Evolutionary conservation across 2,888 invertebrate species (phyloP), one percentile per base, ranked within the genome.

Genomic region (Phaedon cochleariae): DNA sequence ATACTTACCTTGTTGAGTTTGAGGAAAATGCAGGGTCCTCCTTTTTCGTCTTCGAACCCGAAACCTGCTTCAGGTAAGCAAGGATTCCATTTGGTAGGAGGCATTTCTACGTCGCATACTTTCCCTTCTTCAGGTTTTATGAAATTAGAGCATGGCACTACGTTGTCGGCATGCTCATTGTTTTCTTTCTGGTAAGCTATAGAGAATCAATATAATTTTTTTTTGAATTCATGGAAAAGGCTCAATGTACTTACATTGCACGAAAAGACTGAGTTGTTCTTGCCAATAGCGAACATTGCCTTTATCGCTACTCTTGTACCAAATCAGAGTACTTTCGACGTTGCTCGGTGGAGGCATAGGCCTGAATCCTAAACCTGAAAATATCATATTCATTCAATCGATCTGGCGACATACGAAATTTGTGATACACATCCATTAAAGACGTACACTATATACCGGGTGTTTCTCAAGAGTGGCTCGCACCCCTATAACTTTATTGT

Each of bases 251-350:
- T 89, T 86, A 96, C 96, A 86, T 80, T 89, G 85, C 72, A 97
- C 86, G 84, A 93, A 96, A 54, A 86, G 85, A 74, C 91, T 89
- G 75, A 96, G 87, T 83, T 92, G 90, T 59, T 87, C 85, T 73
- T 91, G 90, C 95, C 95, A 96, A 80, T 91, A 90, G 76, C 90
- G 87, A 79, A 90, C 91, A 82, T 94, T 94, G 62, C 91, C 90
- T 80, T 88, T 88, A 80, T 91, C 90, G 76, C 88, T 88, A 71
- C 90, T 89, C 84, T 91, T 93, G 88, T 96, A 98, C 92, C 96
- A 95, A 85, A 99, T 94, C 79, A 99, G 89, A 71, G 98, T 98
- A 83, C 97, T 97, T 83, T 97, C 97, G 76, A 96, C 95, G 83
- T 94, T 96, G 66, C 90, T 89, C 77, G 93, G 93, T 76, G 96